These are phyloP conservation scores for Lycocorax pyrrhopterus DNA, from an alignment of 2,113 vertebrate genomes.

Conservation along the genomic window DNA sequence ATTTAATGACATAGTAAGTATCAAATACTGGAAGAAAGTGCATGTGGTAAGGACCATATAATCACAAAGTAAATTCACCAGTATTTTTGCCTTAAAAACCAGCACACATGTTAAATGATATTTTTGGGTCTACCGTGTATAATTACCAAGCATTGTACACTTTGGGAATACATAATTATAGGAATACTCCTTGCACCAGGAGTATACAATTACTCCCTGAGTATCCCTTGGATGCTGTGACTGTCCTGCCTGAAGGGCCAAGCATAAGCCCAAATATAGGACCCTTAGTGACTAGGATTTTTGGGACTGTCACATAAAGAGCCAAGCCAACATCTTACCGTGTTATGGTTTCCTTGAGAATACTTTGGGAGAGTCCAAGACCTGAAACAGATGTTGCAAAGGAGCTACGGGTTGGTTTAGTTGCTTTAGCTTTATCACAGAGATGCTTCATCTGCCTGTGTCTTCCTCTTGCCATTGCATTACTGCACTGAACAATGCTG, in stretches of 20 bases:
- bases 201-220: conserved; percentile 60
- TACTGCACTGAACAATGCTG: fast-evolving
- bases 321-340: neutral
- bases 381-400: neutral
- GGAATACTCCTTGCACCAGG: conserved; percentile 33
- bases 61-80: conserved; percentile 72
- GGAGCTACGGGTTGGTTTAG: neutral
- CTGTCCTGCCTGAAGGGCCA: conserved; percentile 39
- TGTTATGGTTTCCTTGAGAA: neutral
- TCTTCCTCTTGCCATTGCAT: neutral
- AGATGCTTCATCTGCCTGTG: neutral
- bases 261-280: neutral
- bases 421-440: neutral
- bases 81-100: conserved; percentile 74
- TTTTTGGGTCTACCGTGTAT: conserved; percentile 66
- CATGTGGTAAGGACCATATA: conserved; percentile 65
- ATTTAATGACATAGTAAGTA: conserved; percentile 69
- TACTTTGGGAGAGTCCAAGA: neutral
- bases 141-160: conserved; percentile 61
- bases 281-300: neutral
- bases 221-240: conserved; percentile 23
- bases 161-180: conserved; percentile 58
- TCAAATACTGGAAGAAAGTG: conserved; percentile 67
- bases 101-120: conserved; percentile 75
- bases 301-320: neutral